Evolutionary conservation across 2,797 vertebrate species (phyloP), one percentile per base, ranked within the genome.

Genomic region (Rousettus madagascariensis): DNA sequence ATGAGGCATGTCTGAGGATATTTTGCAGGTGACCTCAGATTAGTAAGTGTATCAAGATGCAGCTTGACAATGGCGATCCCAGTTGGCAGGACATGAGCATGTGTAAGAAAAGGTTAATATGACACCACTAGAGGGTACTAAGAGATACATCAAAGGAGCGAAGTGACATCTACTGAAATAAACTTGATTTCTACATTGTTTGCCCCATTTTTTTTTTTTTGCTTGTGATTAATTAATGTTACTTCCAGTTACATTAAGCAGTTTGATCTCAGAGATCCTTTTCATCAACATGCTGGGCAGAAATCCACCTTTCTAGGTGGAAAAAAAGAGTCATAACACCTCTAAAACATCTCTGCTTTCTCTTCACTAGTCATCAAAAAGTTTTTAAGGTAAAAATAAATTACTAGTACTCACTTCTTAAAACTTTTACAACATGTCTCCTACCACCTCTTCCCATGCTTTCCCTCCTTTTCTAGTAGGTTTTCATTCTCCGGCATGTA

Each of bases 51-150:
- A 43, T 8, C 28, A 46, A 72, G 33, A 53, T 13, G 41, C 10
- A 66, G 20, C 3, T 55, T 82, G 36, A 79, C 92, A 92, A 61
- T 1, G 0, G 3, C 33, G 28, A 15, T 65, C 80, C 7, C 85
- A 57, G n/a, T 49, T 26, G 55, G 59, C 26, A n/a, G 20, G 63
- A 36, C 36, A 61, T 24, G 13, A 46, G 65, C 0, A 0, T 26
- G 43, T 11, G 19, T 43, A n/a, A 59, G 43, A 75, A 83, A 92
- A 92, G 93, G 82, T 17, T 36, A 69, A 19, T 17, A 12, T 12
- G 24, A 84, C 8, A 78, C 94, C 96, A 97, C 91, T 90, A 96
- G 94, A 90, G 91, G 95, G 86, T 96, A 95, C 90, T 90, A 94
- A 85, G 72, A 94, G 72, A 95, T 38, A 74, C 17, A 57, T 55